Evolutionary conservation across 2,797 vertebrate genomes (phyloP), one percentile per base, ranked within the genome.

Genomic region (Enteromius fasciolatus): DNA sequence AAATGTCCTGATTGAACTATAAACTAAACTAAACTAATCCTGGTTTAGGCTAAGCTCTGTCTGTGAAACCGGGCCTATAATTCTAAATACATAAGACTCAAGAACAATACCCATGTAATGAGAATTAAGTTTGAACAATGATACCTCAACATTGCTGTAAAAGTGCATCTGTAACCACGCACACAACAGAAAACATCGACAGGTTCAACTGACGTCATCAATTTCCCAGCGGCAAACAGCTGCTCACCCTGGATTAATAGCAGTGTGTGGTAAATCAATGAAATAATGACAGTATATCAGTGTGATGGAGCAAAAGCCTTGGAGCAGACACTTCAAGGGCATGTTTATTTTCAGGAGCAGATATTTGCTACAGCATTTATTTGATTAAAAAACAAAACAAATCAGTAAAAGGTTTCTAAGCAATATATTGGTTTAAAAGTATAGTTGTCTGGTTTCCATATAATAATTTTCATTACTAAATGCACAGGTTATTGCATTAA

Each of bases 341-440:
- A 76, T 72, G 41, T 87, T 87, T 88, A 87, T 86, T 87, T 87
- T 69, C 63, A 68, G 4, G 44, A 84, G 66, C 64, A 77, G 57
- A 86, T 75, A 84, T 87, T 70, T 82, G 77, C 39, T 84, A 72
- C 81, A 81, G 41, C 46, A 67, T 82, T 82, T 84, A 83, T 52
- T 75, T 33, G 48, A 67, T 68, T 23, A 76, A 67, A 68, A 81
- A 73, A 8, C 2, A 1, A 44, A 77, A 23, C 3, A 82, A 76
- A 68, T 68, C 72, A 67, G 23, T 67, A 57, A 64, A 75, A 52
- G 10, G 10, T 20, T 81, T 52, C n/a, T 52, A 64, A n/a, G 46
- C 33, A 76, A 25, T 64, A 57, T 28, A 75, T 64, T 39, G 4
- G 18, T 66, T 66, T 36, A 15, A 81, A 73, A 17, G 54, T 46